Percentiles rank a stretch among this genome's conserved stretches.
Evolutionary conservation across 2,888 invertebrate genomes (phyloP).

Genomic region (Dusona sp.): DNA sequence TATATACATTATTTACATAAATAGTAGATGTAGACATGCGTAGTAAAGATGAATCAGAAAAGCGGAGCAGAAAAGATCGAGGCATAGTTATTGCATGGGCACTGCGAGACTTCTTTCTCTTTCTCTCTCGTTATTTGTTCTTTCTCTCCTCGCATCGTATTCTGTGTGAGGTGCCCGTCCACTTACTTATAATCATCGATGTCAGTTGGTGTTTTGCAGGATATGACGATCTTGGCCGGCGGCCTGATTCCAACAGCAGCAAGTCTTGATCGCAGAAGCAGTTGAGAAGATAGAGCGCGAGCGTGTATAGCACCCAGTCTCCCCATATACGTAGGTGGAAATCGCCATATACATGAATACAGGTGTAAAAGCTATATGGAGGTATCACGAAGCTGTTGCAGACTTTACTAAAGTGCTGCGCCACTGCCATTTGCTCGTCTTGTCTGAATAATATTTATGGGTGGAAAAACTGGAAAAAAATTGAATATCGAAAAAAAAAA

Average conservation of each 20-base stretch:
- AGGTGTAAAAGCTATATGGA: constrained; percentile 76
- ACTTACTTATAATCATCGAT: constrained; percentile 77
- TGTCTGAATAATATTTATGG: constrained; percentile 20
- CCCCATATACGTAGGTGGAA: constrained; percentile 78
- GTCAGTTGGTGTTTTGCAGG: constrained; percentile 77
- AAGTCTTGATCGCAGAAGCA: constrained; percentile 22
- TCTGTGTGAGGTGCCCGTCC: constrained; percentile 56
- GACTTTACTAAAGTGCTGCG: constrained; percentile 47
- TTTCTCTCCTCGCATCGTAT: not conserved
- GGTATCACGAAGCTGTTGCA: constrained; percentile 23
- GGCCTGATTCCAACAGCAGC: constrained; percentile 64
- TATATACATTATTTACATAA: not conserved
- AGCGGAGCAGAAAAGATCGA: constrained; percentile 21
- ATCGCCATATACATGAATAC: constrained; percentile 78
- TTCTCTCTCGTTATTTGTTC: not conserved
- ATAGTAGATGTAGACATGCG: not conserved
- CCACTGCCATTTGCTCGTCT: constrained; percentile 57
- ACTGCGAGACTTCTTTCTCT: constrained; percentile 5
- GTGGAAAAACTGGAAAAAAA: constrained; percentile 1
- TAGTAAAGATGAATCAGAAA: constrained; percentile 15
- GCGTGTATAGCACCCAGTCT: constrained; percentile 75
- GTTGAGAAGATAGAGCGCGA: constrained; percentile 44
- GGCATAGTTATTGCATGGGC: constrained; percentile 42
- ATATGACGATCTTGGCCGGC: constrained; percentile 74
- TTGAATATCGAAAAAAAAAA: not conserved